Conservation (phyloP, 1,140 invertebrate species). For the Drosophila simulans region DNA sequence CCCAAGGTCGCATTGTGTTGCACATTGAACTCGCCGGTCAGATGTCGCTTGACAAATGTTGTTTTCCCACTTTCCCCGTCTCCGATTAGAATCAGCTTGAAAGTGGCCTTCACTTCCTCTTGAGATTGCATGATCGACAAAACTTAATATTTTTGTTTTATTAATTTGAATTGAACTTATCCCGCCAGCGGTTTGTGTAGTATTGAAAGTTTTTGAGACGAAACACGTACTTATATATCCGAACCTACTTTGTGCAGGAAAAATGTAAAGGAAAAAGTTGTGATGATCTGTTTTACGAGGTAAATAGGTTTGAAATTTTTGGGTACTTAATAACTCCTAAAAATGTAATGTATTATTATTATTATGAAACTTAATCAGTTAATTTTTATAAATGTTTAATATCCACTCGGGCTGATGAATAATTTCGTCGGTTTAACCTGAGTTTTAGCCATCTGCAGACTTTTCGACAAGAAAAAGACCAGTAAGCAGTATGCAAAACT, state of each 20-base stretch:
- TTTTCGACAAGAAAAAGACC: too few relatives aligned
- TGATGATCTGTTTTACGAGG: too few relatives aligned
- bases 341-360: too few relatives aligned
- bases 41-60: constrained; percentile 99
- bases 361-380: too few relatives aligned
- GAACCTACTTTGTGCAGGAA: background rate
- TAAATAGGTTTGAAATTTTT: too few relatives aligned
- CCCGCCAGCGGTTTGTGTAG: background rate
- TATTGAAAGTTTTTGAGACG: background rate
- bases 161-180: too few relatives aligned
- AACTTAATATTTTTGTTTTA: background rate
- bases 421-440: too few relatives aligned
- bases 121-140: background rate
- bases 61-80: constrained; percentile 99
- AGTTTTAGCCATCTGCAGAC: too few relatives aligned
- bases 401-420: too few relatives aligned
- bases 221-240: background rate
- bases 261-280: too few relatives aligned
- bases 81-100: constrained; percentile 98
- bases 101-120: constrained; percentile 40
- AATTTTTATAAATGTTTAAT: too few relatives aligned
- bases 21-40: constrained; percentile 99
- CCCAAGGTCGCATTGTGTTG: constrained; percentile 99
- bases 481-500: background rate
- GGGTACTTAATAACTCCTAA: too few relatives aligned